Base-by-base conservation (phyloP, 2,797 vertebrate species). In the Emydoidea blandingii region DNA sequence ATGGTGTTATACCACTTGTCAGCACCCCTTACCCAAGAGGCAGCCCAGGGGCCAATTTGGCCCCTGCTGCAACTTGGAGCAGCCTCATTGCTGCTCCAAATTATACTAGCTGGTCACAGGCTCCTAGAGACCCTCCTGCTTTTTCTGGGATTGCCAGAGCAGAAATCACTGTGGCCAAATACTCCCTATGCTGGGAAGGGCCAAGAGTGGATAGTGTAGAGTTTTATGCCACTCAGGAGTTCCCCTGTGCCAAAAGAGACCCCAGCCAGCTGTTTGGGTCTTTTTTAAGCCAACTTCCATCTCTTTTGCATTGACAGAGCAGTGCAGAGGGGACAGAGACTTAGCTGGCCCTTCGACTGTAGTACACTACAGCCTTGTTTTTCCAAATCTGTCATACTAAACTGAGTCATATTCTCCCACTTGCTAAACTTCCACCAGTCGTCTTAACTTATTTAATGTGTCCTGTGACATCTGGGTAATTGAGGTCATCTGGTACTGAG, bases 321-420 rank as follows among this genome's bases (percentile, higher is more conserved):
- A 86, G 19, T 44, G 29, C 23, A 50, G 85, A 91, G 29, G 50
- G 79, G 79, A 31, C 57, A 94, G 89, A 65, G 90, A 29, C 18
- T 16, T 21, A 68, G 9, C 8, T 87, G 89, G 31, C 89, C 83
- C 91, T 78, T 1, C 0, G 3, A 0, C 47, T 37, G 37, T 27
- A 82, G 23, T 49, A 78, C 54, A 94, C 88, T 37, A 85, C 79
- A 65, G 90, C 90, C 94, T 82, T 95, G 83, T 89, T 91, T 94
- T 10, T 25, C 49, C 34, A 87, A 84, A 92, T 56, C 53, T 83
- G 0, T 92, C 84, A 86, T 90, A 41, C 50, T 85, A 90, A 92
- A 84, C 0, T 0, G 81, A 68, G n/a, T 79, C 5, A 0, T 79
- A 74, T 79, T 93, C 81, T 95, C 59, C 83, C 52, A 49, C 10